These are phyloP conservation scores for Cryptomyrus ogoouensis DNA, from an alignment of 2,113 vertebrate genomes.

Conservation along the genomic window DNA sequence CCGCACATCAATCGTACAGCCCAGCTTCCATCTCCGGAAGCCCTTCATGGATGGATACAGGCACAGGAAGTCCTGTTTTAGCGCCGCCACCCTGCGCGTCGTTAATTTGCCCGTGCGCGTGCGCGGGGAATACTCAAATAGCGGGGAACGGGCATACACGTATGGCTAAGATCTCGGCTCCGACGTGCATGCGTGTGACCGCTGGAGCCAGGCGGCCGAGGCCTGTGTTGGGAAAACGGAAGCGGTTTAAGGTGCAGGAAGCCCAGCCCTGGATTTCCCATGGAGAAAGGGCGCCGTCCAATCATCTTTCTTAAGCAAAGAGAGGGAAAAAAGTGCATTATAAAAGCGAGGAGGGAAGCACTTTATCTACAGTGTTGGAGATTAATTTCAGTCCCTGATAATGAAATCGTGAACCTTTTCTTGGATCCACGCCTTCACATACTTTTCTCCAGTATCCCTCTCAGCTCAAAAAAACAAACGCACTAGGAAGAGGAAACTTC, in stretches of 20 bases:
- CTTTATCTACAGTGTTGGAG: conserved; percentile 15
- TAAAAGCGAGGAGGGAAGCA: conserved; percentile 18
- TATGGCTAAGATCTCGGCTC: neutral
- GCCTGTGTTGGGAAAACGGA: conserved; percentile 12
- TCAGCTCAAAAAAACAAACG: conserved; percentile 13
- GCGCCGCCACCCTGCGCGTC: neutral
- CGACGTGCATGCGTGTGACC: neutral
- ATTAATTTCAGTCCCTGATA: conserved; percentile 20
- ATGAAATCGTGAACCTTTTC: neutral
- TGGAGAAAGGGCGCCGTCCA: conserved; percentile 6
- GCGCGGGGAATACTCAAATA: neutral
- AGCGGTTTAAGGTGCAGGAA: conserved; percentile 20
- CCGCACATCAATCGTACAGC: neutral
- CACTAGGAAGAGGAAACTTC: conserved; percentile 21
- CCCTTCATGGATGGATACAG: neutral
- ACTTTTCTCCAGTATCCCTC: neutral
- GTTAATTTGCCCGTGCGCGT: neutral
- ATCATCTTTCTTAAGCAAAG: neutral
- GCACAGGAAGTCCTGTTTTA: neutral
- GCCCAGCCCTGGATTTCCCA: conserved; percentile 24
- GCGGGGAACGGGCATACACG: neutral
- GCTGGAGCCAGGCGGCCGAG: conserved; percentile 11
- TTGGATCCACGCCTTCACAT: neutral
- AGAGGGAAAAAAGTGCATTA: neutral
- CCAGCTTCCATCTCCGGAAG: neutral